Evolutionary conservation across 2,888 invertebrate species (phyloP), one percentile per base, ranked within the genome.

Genomic region (Teinopalpus imperialis): DNA sequence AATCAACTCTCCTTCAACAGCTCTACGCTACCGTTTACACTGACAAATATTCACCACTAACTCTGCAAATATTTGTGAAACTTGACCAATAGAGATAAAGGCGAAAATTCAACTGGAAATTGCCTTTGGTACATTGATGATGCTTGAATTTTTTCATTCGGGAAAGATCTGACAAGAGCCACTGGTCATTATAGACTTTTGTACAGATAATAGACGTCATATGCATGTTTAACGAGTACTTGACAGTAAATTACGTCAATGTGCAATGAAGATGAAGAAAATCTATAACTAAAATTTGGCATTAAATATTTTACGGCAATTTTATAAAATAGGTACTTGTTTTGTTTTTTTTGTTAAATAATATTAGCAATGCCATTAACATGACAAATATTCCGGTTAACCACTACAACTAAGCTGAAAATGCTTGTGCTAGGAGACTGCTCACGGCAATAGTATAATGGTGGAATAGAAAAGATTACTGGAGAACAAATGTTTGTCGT

Each of bases 1-100:
- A 78, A 79, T 81, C 75, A 74, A 66, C 59, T 59, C 56, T 58
- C 57, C 66, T 68, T 54, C 64, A 60, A 61, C 57, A 56, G 57
- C 58, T 62, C 54, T 45, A 41, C 52, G 43, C 58, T 63, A 67
- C 64, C 63, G 66, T 65, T 59, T 54, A 20, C 36, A 31, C 9
- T 27, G 39, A 48, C 36, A 30, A 16, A 51, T 51, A 57, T 57
- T 53, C 53, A 53, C 51, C 52, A 34, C 14, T 6, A 16, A n/a
- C 16, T 10, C 10, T n/a, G 7, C 34, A 23, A 35, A 14, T 9
- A 9, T n/a, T 7, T 8, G 21, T 16, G n/a, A 21, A 5, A 14
- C 46, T 40, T 40, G 23, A 29, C 10, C 40, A 40, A 35, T 6
- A 7, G 27, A 1, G 18, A 46, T 41, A 35, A 12, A 40, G 40